These are phyloP conservation scores for Pagrus major DNA, from an alignment of 2,113 vertebrate genomes.

Conservation along the genomic window DNA sequence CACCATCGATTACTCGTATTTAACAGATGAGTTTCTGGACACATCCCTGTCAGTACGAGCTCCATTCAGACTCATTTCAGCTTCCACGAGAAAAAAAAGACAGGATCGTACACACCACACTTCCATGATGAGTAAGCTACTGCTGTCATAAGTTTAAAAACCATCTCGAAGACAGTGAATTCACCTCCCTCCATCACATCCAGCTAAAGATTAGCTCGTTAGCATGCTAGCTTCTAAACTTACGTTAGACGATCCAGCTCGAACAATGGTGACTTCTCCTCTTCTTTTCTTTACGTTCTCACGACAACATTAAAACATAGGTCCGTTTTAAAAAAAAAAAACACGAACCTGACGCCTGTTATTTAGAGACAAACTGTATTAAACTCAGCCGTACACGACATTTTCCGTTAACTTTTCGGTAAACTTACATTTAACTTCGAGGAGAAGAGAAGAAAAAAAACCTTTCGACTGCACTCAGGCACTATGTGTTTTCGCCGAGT, in stretches of 20 bases:
- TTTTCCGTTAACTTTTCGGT: constrained; percentile 32
- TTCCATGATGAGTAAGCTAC: no score
- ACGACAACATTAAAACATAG: constrained; percentile 10
- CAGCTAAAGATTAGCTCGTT: constrained; percentile 48
- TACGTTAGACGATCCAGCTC: constrained; percentile 82
- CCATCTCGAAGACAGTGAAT: not conserved
- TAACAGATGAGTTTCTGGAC: not conserved
- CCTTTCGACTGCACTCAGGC: not conserved
- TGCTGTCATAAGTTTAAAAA: not conserved
- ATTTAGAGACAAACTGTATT: not conserved
- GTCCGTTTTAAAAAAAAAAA: not conserved
- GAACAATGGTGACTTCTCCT: constrained; percentile 67
- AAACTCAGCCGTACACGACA: not conserved
- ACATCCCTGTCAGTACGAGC: not conserved
- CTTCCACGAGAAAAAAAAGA: not conserved
- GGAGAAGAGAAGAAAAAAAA: constrained; percentile 19
- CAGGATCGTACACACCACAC: not conserved
- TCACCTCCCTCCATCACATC: not conserved
- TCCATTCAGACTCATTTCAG: not conserved
- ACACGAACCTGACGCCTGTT: fast-evolving
- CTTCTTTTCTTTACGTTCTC: constrained; percentile 36
- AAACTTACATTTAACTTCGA: constrained; percentile 63
- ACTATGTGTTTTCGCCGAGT: constrained; percentile 53
- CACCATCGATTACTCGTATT: not conserved
- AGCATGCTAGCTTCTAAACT: constrained; percentile 73